Percentiles rank a stretch among this genome's conserved stretches.
These are phyloP conservation scores for Dipus sagitta DNA, from an alignment of 2,797 vertebrate genomes.

Conservation along the genomic window DNA sequence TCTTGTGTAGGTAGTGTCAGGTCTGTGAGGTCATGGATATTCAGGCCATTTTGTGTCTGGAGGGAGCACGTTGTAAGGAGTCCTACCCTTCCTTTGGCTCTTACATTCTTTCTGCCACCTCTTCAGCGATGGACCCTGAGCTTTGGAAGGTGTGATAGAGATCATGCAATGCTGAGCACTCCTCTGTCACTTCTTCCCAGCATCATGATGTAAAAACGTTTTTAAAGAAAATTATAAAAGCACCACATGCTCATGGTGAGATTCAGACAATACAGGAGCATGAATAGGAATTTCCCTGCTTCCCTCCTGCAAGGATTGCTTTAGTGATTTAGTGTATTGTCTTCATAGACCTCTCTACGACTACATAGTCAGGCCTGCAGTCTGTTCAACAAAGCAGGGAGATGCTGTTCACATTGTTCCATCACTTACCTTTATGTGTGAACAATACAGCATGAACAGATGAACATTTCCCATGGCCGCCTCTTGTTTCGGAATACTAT, in stretches of 20 bases:
- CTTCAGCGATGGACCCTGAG: too few relatives aligned
- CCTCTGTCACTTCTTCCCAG: too few relatives aligned
- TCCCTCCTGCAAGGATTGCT: neutral
- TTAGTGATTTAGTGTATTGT: neutral
- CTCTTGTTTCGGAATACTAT: too few relatives aligned
- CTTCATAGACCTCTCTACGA: neutral
- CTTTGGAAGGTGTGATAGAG: too few relatives aligned
- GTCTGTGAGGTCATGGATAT: too few relatives aligned
- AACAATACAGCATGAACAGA: neutral
- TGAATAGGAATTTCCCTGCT: neutral
- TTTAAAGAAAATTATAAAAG: slow-evolving; percentile 24
- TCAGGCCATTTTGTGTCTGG: too few relatives aligned
- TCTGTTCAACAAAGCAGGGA: neutral
- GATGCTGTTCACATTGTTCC: neutral
- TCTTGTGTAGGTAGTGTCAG: too few relatives aligned
- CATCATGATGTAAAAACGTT: too few relatives aligned
- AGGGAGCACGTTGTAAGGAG: too few relatives aligned
- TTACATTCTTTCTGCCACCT: too few relatives aligned
- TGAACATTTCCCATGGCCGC: neutral
- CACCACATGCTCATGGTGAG: neutral
- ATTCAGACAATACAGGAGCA: neutral
- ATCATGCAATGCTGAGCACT: too few relatives aligned
- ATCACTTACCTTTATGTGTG: neutral
- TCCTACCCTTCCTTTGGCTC: too few relatives aligned
- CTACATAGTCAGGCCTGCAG: neutral